Evolutionary conservation across 92 coral and sea anemone genomes (phyloP).

Genomic region (Phenganax subtilis): DNA sequence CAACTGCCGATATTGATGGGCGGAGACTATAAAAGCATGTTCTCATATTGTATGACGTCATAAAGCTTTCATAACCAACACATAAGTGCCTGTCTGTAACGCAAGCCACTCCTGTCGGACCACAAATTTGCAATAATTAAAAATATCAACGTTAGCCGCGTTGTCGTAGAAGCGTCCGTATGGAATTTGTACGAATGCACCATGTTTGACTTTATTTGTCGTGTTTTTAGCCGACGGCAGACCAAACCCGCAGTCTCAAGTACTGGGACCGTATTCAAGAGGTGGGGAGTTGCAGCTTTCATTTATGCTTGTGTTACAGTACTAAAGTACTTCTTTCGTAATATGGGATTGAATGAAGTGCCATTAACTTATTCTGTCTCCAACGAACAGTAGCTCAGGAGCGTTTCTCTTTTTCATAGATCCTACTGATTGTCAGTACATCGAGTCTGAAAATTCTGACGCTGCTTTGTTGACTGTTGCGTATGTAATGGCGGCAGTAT

Average conservation of each 20-base stretch:
- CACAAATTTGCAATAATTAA: no score
- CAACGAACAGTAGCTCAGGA: not conserved
- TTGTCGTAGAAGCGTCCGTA: no score
- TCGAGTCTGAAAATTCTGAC: constrained; percentile 96
- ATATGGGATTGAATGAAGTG: no score
- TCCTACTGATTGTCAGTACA: constrained; percentile 94
- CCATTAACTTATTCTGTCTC: no score
- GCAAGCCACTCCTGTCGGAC: no score
- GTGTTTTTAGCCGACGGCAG: constrained; percentile 78
- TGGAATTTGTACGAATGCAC: not conserved
- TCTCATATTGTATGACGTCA: not conserved
- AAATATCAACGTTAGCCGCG: no score
- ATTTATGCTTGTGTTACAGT: not conserved
- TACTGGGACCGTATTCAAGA: constrained; percentile 90
- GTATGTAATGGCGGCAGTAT: constrained; percentile 97
- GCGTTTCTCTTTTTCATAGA: constrained; percentile 49
- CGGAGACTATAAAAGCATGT: not conserved
- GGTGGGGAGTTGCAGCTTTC: constrained; percentile 42
- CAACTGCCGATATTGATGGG: no score
- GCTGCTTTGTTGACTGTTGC: constrained; percentile 96
- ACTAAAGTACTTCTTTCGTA: not conserved
- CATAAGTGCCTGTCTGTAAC: no score
- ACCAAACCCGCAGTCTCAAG: constrained; percentile 89
- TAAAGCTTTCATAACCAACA: no score
- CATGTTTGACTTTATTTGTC: not conserved